A percentile compares a stretch with the other conserved stretches of the same genome.
phyloP scores from a whole-genome alignment of 2,888 invertebrate genomes.

The Eristalinus aeneus region DNA sequence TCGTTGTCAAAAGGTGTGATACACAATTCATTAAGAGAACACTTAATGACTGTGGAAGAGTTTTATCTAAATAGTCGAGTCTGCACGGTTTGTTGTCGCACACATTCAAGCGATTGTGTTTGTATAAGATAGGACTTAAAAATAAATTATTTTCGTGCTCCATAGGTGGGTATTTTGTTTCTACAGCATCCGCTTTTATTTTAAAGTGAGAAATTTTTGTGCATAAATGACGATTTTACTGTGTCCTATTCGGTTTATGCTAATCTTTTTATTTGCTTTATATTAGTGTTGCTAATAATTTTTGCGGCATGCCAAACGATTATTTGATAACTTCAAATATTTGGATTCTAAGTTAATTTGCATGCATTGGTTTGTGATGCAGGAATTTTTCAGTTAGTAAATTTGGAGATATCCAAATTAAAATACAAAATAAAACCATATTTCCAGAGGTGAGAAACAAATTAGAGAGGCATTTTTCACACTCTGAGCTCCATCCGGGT shows the following conservation, averaged over 20 bases:
- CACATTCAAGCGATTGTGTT: background rate
- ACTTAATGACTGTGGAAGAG: conserved; percentile 1
- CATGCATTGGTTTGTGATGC: background rate
- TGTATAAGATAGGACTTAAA: conserved; percentile 7
- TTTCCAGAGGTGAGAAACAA: too few species aligned
- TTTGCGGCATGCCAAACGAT: background rate
- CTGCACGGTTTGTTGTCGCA: background rate
- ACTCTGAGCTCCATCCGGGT: too few species aligned
- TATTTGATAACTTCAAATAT: background rate
- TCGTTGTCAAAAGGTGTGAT: conserved; percentile 53
- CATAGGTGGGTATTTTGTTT: background rate
- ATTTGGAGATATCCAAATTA: too few species aligned
- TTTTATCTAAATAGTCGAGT: conserved; percentile 1
- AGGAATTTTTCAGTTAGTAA: background rate
- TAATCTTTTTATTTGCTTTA: background rate
- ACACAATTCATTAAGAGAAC: conserved; percentile 30
- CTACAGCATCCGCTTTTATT: background rate
- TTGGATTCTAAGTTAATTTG: background rate
- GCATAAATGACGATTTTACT: background rate
- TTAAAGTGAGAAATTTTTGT: background rate
- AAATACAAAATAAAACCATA: too few species aligned
- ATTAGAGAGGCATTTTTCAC: too few species aligned
- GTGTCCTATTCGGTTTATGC: background rate
- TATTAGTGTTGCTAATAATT: background rate
- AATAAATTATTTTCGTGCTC: background rate